Evolutionary conservation across 2,888 invertebrate species (phyloP), one percentile per base, ranked within the genome.

Genomic region (Netelia inedita): DNA sequence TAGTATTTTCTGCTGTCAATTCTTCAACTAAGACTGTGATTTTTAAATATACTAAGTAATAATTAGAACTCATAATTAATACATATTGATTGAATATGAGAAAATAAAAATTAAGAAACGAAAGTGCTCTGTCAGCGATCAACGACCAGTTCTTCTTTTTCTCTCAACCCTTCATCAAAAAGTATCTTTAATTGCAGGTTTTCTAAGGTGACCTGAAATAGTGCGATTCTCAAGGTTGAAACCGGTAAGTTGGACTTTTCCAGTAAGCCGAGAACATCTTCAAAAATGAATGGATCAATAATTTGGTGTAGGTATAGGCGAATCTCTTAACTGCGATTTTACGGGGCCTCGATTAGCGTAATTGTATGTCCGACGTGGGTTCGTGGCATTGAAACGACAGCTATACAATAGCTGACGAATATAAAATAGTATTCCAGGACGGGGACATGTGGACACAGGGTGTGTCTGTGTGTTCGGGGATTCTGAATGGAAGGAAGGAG

Each of bases 1-100:
- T 93, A 93, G 93, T 93, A 92, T 93, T 93, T 93, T 93, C 93
- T 92, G 93, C 92, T 93, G 93, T 93, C 93, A 93, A 93, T 93
- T 93, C 92, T 93, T 93, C 92, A 93, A 93, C 92, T 93, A 93
- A 93, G 93, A 93, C 93, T 93, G 93, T 93, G 93, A 93, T 93
- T 93, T 93, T 93, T 93, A 92, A 93, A 92, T 92, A 92, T 92
- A 92, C 90, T 92, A 92, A 91, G 90, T 91, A 88, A 90, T 93
- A 92, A 90, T 91, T 92, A 93, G 91, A 91, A 89, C 91, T 92
- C 91, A 90, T 91, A 89, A 90, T 91, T 90, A 89, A 91, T 92
- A 91, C 89, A 90, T 91, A 91, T 91, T 91, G 90, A 92, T 91
- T 91, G 88, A 92, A 88, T 92, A 92, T 91, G 90, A 91, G 88